Evolutionary conservation across 2,113 vertebrate genomes (phyloP).

Genomic region (Oophaga pumilio): DNA sequence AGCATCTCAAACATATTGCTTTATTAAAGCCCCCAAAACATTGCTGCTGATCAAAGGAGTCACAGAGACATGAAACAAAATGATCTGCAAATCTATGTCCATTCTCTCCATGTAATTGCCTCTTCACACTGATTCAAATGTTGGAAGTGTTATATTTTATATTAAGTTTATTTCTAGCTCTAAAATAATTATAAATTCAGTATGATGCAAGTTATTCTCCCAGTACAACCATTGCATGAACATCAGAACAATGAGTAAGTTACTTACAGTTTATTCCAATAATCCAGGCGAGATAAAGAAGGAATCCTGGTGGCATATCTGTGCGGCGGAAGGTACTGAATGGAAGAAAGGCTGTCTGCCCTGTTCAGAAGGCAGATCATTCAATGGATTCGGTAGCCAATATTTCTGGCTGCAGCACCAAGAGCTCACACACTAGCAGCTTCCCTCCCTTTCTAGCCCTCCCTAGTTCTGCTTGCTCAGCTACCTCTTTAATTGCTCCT

Average conservation of each 20-base stretch:
- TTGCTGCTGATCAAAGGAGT: not conserved
- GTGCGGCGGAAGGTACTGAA: conserved; percentile 16
- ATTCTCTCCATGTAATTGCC: not conserved
- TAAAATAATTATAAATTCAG: not conserved
- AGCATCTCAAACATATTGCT: not conserved
- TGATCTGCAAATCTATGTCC: not conserved
- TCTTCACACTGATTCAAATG: not conserved
- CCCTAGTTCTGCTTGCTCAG: not conserved
- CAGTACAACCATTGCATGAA: not conserved
- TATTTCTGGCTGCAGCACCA: conserved; percentile 39
- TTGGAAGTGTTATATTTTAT: not conserved
- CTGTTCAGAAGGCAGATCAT: conserved; percentile 14
- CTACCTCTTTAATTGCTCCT: conserved; percentile 18
- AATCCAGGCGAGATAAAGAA: conserved; percentile 68
- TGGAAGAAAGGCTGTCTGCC: conserved; percentile 1
- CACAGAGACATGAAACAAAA: not conserved
- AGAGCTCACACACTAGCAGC: conserved; percentile 20
- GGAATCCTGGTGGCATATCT: conserved; percentile 68
- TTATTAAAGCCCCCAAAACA: not conserved
- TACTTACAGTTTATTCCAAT: conserved; percentile 73
- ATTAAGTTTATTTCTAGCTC: not conserved
- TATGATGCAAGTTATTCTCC: not conserved
- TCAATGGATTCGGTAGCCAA: conserved; percentile 6
- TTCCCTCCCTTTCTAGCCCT: conserved; percentile 21
- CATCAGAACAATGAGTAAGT: not conserved